Base-by-base conservation (phyloP, 1,140 invertebrate genomes). In the Achroia grisella region DNA sequence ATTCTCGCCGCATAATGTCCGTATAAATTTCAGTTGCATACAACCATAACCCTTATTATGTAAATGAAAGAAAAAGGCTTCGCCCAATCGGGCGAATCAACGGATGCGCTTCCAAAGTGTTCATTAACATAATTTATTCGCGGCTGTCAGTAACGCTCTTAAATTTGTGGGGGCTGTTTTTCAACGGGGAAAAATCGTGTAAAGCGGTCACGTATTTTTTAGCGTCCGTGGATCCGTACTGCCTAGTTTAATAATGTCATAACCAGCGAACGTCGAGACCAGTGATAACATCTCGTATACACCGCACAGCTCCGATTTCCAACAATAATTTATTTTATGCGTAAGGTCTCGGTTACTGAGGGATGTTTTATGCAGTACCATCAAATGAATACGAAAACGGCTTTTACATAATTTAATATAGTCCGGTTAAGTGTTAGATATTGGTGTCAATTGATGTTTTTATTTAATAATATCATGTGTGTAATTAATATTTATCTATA, bases 121-220 rank as follows among this genome's bases (percentile, higher is more conserved):
- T 78, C 75, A 79, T 84, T 84, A 84, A 53, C 77, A 84, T 84
- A 84, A 84, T 84, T 78, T 84, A 84, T 84, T 73, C 77, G 65
- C 44, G 52, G 60, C 71, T 73, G 75, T 78, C 79, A 81, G 70
- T 72, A 56, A 63, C 61, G 71, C 61, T 64, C 75, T 79, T 76
- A 78, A 80, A 81, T 80, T 83, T 76, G 75, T 75, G 68, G 69
- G 56, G 68, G 71, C 57, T 66, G 63, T 71, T 72, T 75, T 76
- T 72, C 64, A 68, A 56, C 62, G 41, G 46, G 52, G 52, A 57
- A 63, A 65, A 67, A 73, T 76, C 61, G 56, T 66, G 67, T 52
- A 79, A 71, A 65, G 53, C 55, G 62, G 61, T 79, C 72, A 79
- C 75, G 75, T 76, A 75, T 70, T 74, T 69, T 74, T 73, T 70